Evolutionary conservation across 1,140 invertebrate species (phyloP).

Genomic region (Drosophila tani): DNA sequence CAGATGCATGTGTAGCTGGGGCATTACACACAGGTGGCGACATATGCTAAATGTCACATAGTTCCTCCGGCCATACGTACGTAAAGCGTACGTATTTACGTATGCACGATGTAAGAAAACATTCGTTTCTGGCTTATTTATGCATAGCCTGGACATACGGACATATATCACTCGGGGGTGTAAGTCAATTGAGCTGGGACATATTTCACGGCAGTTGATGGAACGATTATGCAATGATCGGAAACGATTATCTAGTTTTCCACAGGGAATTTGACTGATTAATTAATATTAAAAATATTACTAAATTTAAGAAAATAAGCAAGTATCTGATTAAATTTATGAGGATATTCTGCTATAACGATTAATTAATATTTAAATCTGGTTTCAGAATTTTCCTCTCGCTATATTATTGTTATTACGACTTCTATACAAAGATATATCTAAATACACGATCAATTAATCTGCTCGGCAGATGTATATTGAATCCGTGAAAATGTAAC

Average conservation of each 20-base stretch:
- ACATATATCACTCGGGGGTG: slow-evolving; percentile 31
- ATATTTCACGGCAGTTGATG: slow-evolving; percentile 43
- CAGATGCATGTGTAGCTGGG: slow-evolving; percentile 70
- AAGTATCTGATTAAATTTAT: too few relatives aligned
- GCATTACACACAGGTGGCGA: slow-evolving; percentile 80
- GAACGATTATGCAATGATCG: slow-evolving; percentile 39
- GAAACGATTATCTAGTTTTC: slow-evolving; percentile 21
- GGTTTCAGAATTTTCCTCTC: too few relatives aligned
- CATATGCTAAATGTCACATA: slow-evolving; percentile 79
- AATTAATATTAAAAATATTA: too few relatives aligned
- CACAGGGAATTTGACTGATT: not conserved
- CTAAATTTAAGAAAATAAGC: too few relatives aligned
- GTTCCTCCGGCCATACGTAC: slow-evolving; percentile 46
- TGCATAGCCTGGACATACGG: slow-evolving; percentile 34
- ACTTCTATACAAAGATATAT: too few relatives aligned
- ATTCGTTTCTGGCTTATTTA: slow-evolving; percentile 50
- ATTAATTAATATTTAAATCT: too few relatives aligned
- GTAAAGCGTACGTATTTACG: slow-evolving; percentile 17
- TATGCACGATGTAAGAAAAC: slow-evolving; percentile 31
- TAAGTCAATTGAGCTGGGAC: slow-evolving; percentile 22
- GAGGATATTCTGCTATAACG: too few relatives aligned
- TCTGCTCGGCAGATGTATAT: not conserved
- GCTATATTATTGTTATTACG: too few relatives aligned
- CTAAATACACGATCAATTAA: not conserved
- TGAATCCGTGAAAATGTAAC: not conserved